Conservation (phyloP, 2,888 invertebrate species). For the Agrochola litura region DNA sequence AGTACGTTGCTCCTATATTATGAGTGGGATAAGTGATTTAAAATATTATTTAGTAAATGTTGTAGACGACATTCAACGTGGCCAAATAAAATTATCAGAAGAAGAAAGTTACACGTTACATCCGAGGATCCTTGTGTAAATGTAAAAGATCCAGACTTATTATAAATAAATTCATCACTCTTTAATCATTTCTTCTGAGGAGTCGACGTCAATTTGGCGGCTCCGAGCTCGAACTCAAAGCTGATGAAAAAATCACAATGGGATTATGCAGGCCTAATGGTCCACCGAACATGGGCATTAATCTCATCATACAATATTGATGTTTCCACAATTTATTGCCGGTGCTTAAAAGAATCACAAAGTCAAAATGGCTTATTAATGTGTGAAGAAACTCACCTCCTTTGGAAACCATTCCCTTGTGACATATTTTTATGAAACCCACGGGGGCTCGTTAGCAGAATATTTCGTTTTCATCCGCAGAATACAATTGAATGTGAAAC, state of each 20-base stretch:
- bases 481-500: slow-evolving; percentile 89
- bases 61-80: slow-evolving; percentile 6
- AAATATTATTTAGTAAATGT: slow-evolving; percentile 42
- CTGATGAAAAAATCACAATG: slow-evolving; percentile 86
- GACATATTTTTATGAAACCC: slow-evolving; percentile 86
- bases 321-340: slow-evolving; percentile 88
- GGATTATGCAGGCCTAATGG: slow-evolving; percentile 89
- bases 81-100: slow-evolving; percentile 40
- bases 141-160: slow-evolving; percentile 67
- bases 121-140: slow-evolving; percentile 41
- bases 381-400: slow-evolving; percentile 89
- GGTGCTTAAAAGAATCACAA: slow-evolving; percentile 83
- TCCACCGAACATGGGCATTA: slow-evolving; percentile 89
- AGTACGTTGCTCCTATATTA: slow-evolving; percentile 60
- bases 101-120: slow-evolving; percentile 24
- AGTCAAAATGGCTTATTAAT: slow-evolving; percentile 89
- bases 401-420: slow-evolving; percentile 75
- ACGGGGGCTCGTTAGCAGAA: slow-evolving; percentile 85
- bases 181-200: slow-evolving; percentile 79
- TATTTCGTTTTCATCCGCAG: slow-evolving; percentile 82
- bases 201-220: slow-evolving; percentile 84
- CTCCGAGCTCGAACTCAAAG: slow-evolving; percentile 79
- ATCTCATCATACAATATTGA: slow-evolving; percentile 90
- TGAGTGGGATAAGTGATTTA: slow-evolving; percentile 38
- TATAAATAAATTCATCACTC: slow-evolving; percentile 82